Percentiles rank a stretch among this genome's conserved stretches.
Conservation (phyloP, 2,113 vertebrate genomes). For the Solea senegalensis region DNA sequence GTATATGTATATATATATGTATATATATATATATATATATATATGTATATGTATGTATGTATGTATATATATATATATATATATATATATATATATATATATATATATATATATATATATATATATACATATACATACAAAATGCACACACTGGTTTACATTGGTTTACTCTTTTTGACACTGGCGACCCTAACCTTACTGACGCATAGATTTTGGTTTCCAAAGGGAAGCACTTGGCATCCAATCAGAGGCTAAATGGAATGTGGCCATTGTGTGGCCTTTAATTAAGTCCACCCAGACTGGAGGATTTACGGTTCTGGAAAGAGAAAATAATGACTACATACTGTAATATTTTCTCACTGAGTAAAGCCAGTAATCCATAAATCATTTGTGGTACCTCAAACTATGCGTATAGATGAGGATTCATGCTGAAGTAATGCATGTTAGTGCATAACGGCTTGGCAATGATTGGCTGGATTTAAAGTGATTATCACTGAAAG, state of each 20-base stretch:
- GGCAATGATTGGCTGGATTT: not conserved
- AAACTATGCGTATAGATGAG: conserved; percentile 1
- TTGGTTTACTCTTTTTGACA: conserved; percentile 1
- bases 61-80: no score
- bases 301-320: conserved; percentile 27
- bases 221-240: conserved; percentile 32
- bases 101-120: no score
- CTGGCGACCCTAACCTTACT: not conserved
- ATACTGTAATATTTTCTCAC: conserved; percentile 4
- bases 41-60: no score
- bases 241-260: conserved; percentile 39
- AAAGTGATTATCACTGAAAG: conserved; percentile 7
- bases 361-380: conserved; percentile 10
- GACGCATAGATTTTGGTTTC: conserved; percentile 31
- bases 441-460: not conserved
- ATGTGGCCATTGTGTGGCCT: conserved; percentile 43
- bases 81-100: no score
- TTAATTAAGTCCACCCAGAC: conserved; percentile 41
- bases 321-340: conserved; percentile 19
- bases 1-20: no score
- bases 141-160: not conserved
- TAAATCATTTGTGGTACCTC: conserved; percentile 13
- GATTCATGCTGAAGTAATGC: not conserved
- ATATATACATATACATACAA: no score
- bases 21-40: no score